Evolutionary conservation across 92 coral and sea anemone genomes (phyloP).

Genomic region (Meandrina meandrites): DNA sequence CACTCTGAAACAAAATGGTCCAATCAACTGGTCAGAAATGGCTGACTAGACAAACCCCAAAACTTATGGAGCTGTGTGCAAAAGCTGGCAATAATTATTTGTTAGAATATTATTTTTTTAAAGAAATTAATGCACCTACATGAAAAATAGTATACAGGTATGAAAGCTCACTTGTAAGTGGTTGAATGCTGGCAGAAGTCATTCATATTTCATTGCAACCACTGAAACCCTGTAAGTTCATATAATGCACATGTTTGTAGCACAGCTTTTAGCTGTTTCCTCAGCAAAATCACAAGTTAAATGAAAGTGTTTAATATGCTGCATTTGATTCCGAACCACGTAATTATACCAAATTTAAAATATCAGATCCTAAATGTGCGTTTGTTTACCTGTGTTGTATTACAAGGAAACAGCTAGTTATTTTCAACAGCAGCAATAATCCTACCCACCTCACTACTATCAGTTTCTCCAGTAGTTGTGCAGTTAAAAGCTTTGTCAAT

Average conservation of each 20-base stretch:
- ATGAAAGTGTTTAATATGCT: no score
- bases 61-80: no score
- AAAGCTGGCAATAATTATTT: no score
- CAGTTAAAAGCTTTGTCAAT: slow-evolving; percentile 78
- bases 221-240: no score
- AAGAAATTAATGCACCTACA: not conserved
- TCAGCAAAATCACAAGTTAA: not conserved
- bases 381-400: not conserved
- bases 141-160: not conserved
- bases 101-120: no score
- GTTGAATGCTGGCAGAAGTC: no score
- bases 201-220: no score
- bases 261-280: not conserved
- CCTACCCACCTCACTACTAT: slow-evolving; percentile 54
- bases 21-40: not conserved
- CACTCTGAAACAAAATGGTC: slow-evolving; percentile 36
- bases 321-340: no score
- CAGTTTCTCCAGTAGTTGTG: slow-evolving; percentile 24
- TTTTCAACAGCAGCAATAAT: not conserved
- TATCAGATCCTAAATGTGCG: not conserved
- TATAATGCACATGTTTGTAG: not conserved
- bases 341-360: no score
- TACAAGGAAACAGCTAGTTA: not conserved
- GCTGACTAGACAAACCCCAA: not conserved
- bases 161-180: no score